These are phyloP conservation scores for Indicator maculatus DNA, from an alignment of 2,113 vertebrate species.

Conservation along the genomic window DNA sequence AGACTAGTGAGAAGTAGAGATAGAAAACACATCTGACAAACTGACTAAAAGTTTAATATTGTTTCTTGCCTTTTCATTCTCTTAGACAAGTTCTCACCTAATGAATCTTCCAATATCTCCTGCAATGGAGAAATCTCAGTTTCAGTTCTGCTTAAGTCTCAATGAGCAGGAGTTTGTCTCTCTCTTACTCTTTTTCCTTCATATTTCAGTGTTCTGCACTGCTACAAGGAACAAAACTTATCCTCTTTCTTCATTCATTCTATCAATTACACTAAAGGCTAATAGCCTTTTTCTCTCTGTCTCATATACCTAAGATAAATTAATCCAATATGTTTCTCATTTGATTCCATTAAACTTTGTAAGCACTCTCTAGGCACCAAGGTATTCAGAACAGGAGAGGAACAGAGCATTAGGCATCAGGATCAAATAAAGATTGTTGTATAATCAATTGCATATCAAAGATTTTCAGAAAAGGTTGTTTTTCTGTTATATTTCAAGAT, in stretches of 20 bases:
- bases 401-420: not conserved
- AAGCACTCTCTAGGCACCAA: not conserved
- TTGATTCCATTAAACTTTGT: not conserved
- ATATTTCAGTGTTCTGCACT: not conserved
- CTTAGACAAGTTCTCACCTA: not conserved
- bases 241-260: not conserved
- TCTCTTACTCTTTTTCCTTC: not conserved
- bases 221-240: not conserved
- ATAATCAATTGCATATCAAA: not conserved
- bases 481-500: not conserved
- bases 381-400: not conserved
- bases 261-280: not conserved
- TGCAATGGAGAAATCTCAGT: not conserved
- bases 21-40: not conserved
- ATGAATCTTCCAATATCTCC: not conserved
- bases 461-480: not conserved
- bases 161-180: not conserved
- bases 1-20: not conserved
- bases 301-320: not conserved
- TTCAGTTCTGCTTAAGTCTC: not conserved
- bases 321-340: accelerated
- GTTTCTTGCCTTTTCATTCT: not conserved
- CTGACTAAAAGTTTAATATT: not conserved
- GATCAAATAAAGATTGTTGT: not conserved
- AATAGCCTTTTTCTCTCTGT: not conserved